Evolutionary conservation across 1,140 invertebrate genomes (phyloP), one percentile per base, ranked within the genome.

Genomic region (Zaprionus tsacasi): DNA sequence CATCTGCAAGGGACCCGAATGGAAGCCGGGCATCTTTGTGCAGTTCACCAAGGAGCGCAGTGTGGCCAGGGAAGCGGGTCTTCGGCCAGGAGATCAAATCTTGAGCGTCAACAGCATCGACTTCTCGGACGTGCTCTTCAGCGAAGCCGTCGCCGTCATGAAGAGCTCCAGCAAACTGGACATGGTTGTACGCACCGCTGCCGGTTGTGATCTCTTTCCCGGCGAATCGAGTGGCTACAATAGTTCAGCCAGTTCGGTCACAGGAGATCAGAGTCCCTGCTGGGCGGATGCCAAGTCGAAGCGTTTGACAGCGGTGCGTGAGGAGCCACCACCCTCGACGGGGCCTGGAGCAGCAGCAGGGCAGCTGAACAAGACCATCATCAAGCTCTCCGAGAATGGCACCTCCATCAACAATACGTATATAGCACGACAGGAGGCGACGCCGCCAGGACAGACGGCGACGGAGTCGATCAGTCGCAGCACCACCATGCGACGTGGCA

Each of bases 31-130:
- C 11, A 97, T 98, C 66, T 98, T 97, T 91, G 95, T 98, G 8
- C 96, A 99, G 94, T 97, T 97, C 77, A 98, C 98, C n/a, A 96
- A 97, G 92, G 96, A 97, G 78, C 96, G 96, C 1, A 97, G 98
- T 33, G 95, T 98, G 58, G 98, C 98, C 0, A 93, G 96, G 60
- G 96, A 97, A 74, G 96, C 97, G 3, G 98, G 98, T 0, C 93
- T 99, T 10, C 94, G 97, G 90, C 96, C 97, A 0, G 98, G 98
- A 1, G 98, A 99, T 93, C 97, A 99, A 91, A 98, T 99, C 54
- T 92, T 98, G 17, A 95, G 96, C 82, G 98, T 98, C 92, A 99
- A 99, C 91, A 97, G 97, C 78, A 94, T 95, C 36, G 95, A 95
- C 79, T 96, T 97, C 87, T 93, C 94, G 21, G 95, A 96, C 79